Conservation (phyloP, 2,888 invertebrate species). For the Coenonympha glycerion region DNA sequence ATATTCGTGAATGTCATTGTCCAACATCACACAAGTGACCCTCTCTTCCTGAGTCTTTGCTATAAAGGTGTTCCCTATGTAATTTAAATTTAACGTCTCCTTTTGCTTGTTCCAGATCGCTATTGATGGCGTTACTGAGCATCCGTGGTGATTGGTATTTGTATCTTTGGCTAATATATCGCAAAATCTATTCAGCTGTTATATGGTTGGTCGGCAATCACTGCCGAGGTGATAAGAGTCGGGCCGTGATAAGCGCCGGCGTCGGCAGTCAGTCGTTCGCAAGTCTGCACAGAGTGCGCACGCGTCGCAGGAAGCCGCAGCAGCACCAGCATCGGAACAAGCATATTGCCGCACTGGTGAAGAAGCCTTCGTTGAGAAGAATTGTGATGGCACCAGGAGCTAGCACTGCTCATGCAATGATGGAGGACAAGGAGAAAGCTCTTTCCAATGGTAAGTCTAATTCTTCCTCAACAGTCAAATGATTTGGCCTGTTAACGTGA, state of each 20-base stretch:
- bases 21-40: no score
- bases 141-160: conserved; percentile 61
- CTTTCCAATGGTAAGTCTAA: conserved; percentile 43
- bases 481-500: no score
- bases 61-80: no score
- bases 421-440: conserved; percentile 71
- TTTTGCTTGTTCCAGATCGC: conserved; percentile 58
- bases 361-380: conserved; percentile 65
- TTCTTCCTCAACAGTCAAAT: no score
- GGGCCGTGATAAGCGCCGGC: conserved; percentile 65
- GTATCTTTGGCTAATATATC: conserved; percentile 64
- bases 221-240: conserved; percentile 69
- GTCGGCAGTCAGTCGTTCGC: conserved; percentile 44
- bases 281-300: conserved; percentile 65
- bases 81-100: background rate
- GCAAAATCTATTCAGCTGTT: conserved; percentile 64
- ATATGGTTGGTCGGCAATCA: conserved; percentile 69
- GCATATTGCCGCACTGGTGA: conserved; percentile 61
- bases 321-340: conserved; percentile 57
- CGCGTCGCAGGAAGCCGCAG: conserved; percentile 62
- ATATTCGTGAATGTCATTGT: no score
- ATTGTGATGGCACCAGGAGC: conserved; percentile 77
- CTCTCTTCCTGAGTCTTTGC: no score
- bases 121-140: conserved; percentile 67
- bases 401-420: conserved; percentile 71